A percentile compares a stretch with the other conserved stretches of the same genome.
phyloP scores from a whole-genome alignment of 2,888 invertebrate species.

The Marronus borbonicus region DNA sequence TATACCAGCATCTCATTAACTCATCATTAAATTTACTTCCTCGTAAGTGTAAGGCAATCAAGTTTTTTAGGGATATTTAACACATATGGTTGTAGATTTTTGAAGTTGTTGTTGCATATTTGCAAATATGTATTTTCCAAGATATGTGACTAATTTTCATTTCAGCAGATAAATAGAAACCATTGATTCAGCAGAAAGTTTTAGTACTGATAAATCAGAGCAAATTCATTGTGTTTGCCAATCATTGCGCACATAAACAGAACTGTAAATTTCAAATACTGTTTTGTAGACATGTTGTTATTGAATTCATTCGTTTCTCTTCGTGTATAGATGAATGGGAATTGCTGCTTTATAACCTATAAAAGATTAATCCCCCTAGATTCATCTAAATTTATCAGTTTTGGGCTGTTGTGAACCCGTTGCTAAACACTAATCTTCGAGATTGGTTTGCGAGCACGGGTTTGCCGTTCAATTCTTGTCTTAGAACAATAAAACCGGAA shows the following conservation, averaged over 20 bases:
- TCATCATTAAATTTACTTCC: too few species aligned
- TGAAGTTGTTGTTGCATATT: too few species aligned
- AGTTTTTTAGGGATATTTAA: too few species aligned
- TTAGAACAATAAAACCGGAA: conserved; percentile 63
- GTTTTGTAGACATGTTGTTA: not conserved
- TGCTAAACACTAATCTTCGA: conserved; percentile 60
- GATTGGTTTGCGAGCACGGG: conserved; percentile 60
- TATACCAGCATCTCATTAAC: too few species aligned
- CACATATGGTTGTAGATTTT: too few species aligned
- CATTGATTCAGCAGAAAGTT: too few species aligned
- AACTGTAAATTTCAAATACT: not conserved
- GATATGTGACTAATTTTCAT: too few species aligned
- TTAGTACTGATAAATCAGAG: too few species aligned
- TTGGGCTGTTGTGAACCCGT: conserved; percentile 45
- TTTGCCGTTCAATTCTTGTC: conserved; percentile 57
- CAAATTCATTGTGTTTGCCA: not conserved
- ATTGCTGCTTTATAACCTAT: not conserved
- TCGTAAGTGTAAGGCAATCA: too few species aligned
- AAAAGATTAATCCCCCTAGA: not conserved
- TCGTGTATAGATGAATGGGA: not conserved
- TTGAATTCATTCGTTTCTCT: not conserved
- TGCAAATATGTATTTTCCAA: too few species aligned
- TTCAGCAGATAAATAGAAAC: too few species aligned
- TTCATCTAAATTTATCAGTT: conserved; percentile 2
- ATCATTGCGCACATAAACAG: not conserved